Base-by-base conservation (phyloP, 2,797 vertebrate genomes). In the Miichthys miiuy region DNA sequence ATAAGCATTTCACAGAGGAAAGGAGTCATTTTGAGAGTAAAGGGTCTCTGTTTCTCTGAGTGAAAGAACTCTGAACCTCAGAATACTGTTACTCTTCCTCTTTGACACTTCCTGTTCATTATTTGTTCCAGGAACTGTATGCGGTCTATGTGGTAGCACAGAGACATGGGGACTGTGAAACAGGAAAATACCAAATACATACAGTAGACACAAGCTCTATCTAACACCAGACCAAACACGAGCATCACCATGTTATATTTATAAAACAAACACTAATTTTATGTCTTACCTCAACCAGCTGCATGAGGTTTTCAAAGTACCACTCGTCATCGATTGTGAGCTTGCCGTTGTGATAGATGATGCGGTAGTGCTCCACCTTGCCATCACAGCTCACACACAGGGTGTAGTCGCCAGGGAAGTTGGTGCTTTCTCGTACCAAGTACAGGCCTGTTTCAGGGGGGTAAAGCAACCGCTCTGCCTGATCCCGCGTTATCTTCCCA, bases 331-430 rank as follows among this genome's bases (percentile, higher is more conserved):
- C 98, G 2, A 99, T 99, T 77, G 96, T 96, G 80, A 99, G 97
- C 92, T 98, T 98, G 94, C 97, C 96, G 18, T 97, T 86, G 4
- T 96, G 92, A 92, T 99, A 99, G 88, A 97, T 97, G 93, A 99
- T 99, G 85, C 95, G 97, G 93, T 99, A 99, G 93, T 99, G 98
- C 94, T 99, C 98, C 94, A 99, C 98, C 91, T 98, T 99, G 65
- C 97, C 96, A 0, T 98, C 97, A 0, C 97, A 99, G 95, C 97
- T 99, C 87, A 99, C 98, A 5, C 98, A 99, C 77, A 99, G 95
- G 0, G 98, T 99, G 95, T 99, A 99, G 94, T 99, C 98, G 0
- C 98, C 98, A 0, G 98, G 98, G 88, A 96, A 99, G 96, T 99
- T 99, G 92, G 97, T 99, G 94, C 98, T 99, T 92, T 99, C 98